A percentile compares a stretch with the other conserved stretches of the same genome.
Evolutionary conservation across 1,140 invertebrate genomes (phyloP).

Genomic region (Sarcophaga peregrina): DNA sequence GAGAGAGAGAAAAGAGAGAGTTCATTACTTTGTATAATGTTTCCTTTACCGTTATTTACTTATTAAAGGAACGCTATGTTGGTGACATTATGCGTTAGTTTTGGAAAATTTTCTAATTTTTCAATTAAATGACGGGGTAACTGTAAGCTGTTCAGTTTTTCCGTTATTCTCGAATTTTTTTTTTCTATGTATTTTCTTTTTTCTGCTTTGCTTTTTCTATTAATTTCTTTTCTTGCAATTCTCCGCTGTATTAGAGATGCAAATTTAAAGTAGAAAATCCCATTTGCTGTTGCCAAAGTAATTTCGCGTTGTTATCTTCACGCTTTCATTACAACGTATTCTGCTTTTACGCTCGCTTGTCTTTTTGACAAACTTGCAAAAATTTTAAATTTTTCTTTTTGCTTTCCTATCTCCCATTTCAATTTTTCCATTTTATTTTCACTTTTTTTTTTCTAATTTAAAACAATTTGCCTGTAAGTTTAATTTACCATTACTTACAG

Average conservation of each 20-base stretch:
- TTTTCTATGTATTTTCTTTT: too few species aligned
- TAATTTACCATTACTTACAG: background rate
- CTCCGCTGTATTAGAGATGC: background rate
- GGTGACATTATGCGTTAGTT: slow-evolving; percentile 21
- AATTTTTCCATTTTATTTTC: too few species aligned
- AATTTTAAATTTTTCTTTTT: too few species aligned
- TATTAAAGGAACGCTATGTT: background rate
- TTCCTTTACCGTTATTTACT: background rate
- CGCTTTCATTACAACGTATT: slow-evolving; percentile 5
- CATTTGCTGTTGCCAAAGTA: too few species aligned
- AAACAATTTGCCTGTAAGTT: background rate
- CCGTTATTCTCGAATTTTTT: too few species aligned
- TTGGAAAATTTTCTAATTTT: slow-evolving; percentile 20
- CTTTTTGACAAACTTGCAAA: background rate
- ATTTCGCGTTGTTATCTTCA: slow-evolving; percentile 2
- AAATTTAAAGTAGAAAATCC: too few species aligned
- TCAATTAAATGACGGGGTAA: background rate
- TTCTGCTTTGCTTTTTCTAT: too few species aligned
- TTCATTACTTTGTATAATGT: too few species aligned
- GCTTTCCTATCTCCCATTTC: too few species aligned
- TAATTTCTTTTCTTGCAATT: slow-evolving; percentile 2
- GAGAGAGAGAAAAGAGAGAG: too few species aligned
- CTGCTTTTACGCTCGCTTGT: background rate
- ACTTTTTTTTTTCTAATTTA: background rate
- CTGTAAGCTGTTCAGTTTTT: background rate